Evolutionary conservation across 2,888 invertebrate species (phyloP), one percentile per base, ranked within the genome.

Genomic region (Halocaridina rubra): DNA sequence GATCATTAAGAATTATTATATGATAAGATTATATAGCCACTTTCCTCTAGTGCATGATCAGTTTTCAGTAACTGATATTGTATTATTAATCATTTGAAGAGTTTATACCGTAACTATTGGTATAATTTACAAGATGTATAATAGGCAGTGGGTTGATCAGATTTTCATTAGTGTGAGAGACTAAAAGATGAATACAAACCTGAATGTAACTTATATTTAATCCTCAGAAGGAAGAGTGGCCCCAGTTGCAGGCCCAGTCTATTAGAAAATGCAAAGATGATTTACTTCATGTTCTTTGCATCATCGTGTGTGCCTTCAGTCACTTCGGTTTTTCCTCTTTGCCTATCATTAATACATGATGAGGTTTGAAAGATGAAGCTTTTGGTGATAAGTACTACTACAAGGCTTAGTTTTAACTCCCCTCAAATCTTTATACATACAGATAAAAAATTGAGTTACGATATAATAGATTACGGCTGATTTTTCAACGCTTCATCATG

Each of bases 231-330:
- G 46, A 64, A 74, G 81, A 77, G 76, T 22, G 76, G 33, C 80
- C 61, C 78, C 67, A 78, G 78, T 57, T 82, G 71, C 82, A 77
- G 82, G 82, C 82, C 82, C 78, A 77, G 76, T 72, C 82, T 82
- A 57, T 82, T 77, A 67, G 75, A 81, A 57, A 67, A 77, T 81
- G 64, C 82, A 82, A 82, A 82, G 82, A 82, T 71, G 71, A 77
- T n/a, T n/a, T n/a, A 39, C 72, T 71, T 22, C 69, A 67, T 78
- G 77, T 77, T 82, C 82, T 82, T 82, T 82, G 82, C 77, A 82
- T 82, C 69, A 82, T 82, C 82, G 61, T 82, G 82, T 82, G 82
- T 82, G 82, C 82, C 82, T 82, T 82, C 82, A 82, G 77, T 82
- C 82, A 77, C 72, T 82, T 82, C 82, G 61, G 78, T 82, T 82